Evolutionary conservation across 1,140 invertebrate species (phyloP), one percentile per base, ranked within the genome.

Genomic region (Dufourea novaeangliae): DNA sequence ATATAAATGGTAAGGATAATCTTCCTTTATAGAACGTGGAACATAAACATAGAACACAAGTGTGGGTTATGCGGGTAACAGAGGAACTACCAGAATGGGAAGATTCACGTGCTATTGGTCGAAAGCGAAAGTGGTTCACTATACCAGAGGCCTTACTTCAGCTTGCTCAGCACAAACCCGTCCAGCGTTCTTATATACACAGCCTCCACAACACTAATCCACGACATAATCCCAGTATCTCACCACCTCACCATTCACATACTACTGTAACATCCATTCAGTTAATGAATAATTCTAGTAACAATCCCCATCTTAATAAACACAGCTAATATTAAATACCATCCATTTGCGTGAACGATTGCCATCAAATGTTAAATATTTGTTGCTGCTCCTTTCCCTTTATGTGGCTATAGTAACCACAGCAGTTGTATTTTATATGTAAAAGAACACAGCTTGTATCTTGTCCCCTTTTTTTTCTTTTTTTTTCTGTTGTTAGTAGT

Each of bases 61-160:
- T 99, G 62, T 98, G 97, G 93, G 97, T 98, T 74, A 96, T 98
- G 95, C 95, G 95, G 82, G 97, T 98, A 25, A 97, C 96, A 8
- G 95, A 98, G 92, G 97, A 98, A 91, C 92, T 98, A 84, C 95
- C 97, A 32, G 97, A 98, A 90, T 98, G 97, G 97, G 97, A 98
- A 92, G 98, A 99, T 91, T 97, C 97, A 27, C 94, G 95, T 85
- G 95, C 95, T 85, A 97, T 98, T 92, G 97, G 97, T 59, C 95
- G 97, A 61, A 97, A 97, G 90, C 93, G 97, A 79, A 97, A 98
- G 91, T 98, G 97, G 97, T 98, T 98, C 91, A 95, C 95, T 44
- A 94, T 98, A 82, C 95, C 97, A 66, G 97, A 98, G 86, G 98
- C 98, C 39, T 90, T 98, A 73, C 94, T 96, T 72, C 95, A 97